These are phyloP conservation scores for Trichoplusia ni DNA, from an alignment of 1,140 invertebrate species.

Conservation along the genomic window DNA sequence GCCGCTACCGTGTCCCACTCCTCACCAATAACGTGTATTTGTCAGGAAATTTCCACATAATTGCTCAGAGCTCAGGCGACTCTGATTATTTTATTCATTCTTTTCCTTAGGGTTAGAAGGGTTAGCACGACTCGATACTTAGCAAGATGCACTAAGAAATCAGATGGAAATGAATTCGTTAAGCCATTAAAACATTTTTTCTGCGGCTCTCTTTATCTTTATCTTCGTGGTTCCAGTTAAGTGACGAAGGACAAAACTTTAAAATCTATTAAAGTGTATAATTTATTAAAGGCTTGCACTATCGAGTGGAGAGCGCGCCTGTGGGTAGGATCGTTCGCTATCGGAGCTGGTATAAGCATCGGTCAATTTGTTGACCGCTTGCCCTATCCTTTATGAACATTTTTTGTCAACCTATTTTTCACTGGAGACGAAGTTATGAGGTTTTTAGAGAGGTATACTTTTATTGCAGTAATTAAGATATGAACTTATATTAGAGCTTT, in stretches of 20 bases:
- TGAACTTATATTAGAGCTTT: conserved; percentile 65
- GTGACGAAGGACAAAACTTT: conserved; percentile 44
- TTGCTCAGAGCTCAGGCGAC: conserved; percentile 45
- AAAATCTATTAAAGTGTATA: conserved; percentile 57
- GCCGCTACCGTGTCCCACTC: conserved; percentile 44
- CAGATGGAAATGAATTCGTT: conserved; percentile 34
- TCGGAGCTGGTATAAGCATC: conserved; percentile 55
- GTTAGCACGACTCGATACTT: conserved; percentile 45
- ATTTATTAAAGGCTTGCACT: conserved; percentile 58
- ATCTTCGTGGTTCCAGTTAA: conserved; percentile 38
- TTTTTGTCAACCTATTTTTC: conserved; percentile 68
- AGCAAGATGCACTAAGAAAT: conserved; percentile 39
- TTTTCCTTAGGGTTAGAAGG: conserved; percentile 48
- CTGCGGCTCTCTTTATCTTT: conserved; percentile 47
- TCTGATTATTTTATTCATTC: conserved; percentile 49
- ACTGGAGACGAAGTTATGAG: conserved; percentile 68
- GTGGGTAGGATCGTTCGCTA: conserved; percentile 48
- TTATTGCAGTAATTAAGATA: conserved; percentile 79
- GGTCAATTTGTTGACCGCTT: conserved; percentile 68
- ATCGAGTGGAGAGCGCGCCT: conserved; percentile 40
- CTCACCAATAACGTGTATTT: conserved; percentile 53
- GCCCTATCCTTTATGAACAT: conserved; percentile 63
- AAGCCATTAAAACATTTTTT: conserved; percentile 45
- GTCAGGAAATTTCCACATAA: conserved; percentile 59
- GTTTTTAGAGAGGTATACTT: conserved; percentile 65